Evolutionary conservation across 2,113 vertebrate species (phyloP).

Genomic region (Camelus bactrianus): DNA sequence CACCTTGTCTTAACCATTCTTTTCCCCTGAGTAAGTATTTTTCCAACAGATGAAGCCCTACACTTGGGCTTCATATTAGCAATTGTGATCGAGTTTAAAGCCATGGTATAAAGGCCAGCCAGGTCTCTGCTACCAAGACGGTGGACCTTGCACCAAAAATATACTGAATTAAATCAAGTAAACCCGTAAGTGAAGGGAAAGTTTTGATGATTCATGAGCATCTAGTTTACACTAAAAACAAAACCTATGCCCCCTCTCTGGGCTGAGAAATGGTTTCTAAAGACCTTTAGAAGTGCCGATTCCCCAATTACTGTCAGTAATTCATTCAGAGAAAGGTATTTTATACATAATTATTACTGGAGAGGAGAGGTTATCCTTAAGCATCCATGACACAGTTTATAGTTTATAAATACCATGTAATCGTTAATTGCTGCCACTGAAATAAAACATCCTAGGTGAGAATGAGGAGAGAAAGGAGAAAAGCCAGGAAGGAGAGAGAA

Average conservation of each 20-base stretch:
- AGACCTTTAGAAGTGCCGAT: neutral
- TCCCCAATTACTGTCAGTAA: slow-evolving; percentile 10
- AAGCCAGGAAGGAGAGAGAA: neutral
- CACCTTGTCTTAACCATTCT: neutral
- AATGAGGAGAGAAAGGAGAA: neutral
- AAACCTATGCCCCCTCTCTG: neutral
- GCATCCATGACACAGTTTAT: neutral
- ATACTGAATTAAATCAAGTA: neutral
- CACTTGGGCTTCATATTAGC: neutral
- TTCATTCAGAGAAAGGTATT: slow-evolving; percentile 7
- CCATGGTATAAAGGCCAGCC: neutral
- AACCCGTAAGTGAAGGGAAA: neutral
- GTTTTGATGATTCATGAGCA: neutral
- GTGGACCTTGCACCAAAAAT: neutral
- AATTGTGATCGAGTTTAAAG: neutral
- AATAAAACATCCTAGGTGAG: neutral
- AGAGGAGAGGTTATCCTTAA: neutral
- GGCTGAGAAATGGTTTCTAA: neutral
- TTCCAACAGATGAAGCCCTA: neutral
- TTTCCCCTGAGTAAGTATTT: neutral
- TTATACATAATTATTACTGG: neutral
- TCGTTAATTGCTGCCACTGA: slow-evolving; percentile 8
- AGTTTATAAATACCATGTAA: slow-evolving; percentile 20
- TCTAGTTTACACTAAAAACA: slow-evolving; percentile 20
- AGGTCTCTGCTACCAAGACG: neutral